These are phyloP conservation scores for Lepetodrilus schrolli DNA, from an alignment of 2,888 invertebrate genomes.

Conservation along the genomic window DNA sequence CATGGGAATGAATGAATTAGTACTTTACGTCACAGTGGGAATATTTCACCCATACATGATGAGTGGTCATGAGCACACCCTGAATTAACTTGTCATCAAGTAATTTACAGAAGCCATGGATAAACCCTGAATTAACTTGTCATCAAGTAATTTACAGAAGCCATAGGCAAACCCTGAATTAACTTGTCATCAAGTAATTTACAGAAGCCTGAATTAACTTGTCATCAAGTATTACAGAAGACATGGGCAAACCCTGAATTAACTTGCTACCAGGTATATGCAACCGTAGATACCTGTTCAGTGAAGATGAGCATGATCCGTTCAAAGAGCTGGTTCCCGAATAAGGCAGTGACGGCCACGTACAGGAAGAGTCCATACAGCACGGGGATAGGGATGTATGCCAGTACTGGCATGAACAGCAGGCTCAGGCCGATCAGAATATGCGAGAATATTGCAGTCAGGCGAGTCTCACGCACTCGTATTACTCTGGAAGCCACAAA, in stretches of 20 bases:
- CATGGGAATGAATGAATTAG: too few relatives aligned
- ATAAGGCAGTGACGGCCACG: constrained; percentile 79
- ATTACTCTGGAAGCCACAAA: constrained; percentile 78
- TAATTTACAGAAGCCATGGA: too few relatives aligned
- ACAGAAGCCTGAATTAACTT: neutral
- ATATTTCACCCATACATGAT: too few relatives aligned
- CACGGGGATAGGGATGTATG: constrained; percentile 79
- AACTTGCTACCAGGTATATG: too few relatives aligned
- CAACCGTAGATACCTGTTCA: constrained; percentile 79
- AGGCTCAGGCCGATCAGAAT: constrained; percentile 79
- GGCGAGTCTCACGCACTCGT: constrained; percentile 78
- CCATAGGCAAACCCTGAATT: too few relatives aligned
- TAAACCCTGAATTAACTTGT: too few relatives aligned
- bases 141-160: too few relatives aligned
- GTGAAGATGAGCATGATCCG: constrained; percentile 78
- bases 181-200: neutral
- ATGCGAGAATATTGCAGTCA: constrained; percentile 78
- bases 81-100: too few relatives aligned
- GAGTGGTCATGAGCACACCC: too few relatives aligned
- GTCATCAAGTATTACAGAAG: neutral
- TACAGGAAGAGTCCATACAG: constrained; percentile 80
- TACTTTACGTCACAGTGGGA: too few relatives aligned
- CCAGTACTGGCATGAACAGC: constrained; percentile 77
- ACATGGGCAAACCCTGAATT: neutral
- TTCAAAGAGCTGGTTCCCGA: constrained; percentile 80